Conservation (phyloP, 1,140 invertebrate genomes). For the Himalopsyche phryganea region DNA sequence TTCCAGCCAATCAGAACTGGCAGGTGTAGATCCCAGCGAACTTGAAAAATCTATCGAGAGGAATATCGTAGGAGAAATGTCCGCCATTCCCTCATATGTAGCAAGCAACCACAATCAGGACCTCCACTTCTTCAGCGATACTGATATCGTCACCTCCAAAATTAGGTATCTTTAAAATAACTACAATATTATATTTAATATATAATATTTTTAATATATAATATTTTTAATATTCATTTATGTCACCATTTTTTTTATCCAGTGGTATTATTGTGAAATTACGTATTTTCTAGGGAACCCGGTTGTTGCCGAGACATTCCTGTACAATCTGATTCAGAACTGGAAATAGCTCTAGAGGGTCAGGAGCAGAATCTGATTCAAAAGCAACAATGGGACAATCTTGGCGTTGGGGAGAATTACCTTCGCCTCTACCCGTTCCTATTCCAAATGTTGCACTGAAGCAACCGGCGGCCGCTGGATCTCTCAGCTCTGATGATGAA, state of each 20-base stretch:
- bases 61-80: constrained; percentile 11
- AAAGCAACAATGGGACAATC: constrained; percentile 57
- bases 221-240: no score
- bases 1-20: constrained; percentile 50
- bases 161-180: no score
- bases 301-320: constrained; percentile 56
- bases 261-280: no score
- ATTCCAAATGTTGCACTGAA: constrained; percentile 26
- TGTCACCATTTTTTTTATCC: no score
- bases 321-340: constrained; percentile 90
- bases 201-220: no score
- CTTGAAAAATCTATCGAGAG: constrained; percentile 21
- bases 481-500: constrained; percentile 23
- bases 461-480: constrained; percentile 32
- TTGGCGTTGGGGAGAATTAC: constrained; percentile 98
- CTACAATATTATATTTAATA: background rate
- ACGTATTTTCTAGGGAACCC: no score
- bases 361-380: constrained; percentile 53
- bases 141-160: constrained; percentile 60
- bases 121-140: constrained; percentile 89
- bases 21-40: constrained; percentile 38
- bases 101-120: constrained; percentile 43
- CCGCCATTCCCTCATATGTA: constrained; percentile 10
- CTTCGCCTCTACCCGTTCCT: constrained; percentile 53
- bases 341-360: constrained; percentile 75